Percentiles rank a stretch among this genome's conserved stretches.
phyloP scores from a whole-genome alignment of 2,113 vertebrate genomes.

The Bettongia penicillata region DNA sequence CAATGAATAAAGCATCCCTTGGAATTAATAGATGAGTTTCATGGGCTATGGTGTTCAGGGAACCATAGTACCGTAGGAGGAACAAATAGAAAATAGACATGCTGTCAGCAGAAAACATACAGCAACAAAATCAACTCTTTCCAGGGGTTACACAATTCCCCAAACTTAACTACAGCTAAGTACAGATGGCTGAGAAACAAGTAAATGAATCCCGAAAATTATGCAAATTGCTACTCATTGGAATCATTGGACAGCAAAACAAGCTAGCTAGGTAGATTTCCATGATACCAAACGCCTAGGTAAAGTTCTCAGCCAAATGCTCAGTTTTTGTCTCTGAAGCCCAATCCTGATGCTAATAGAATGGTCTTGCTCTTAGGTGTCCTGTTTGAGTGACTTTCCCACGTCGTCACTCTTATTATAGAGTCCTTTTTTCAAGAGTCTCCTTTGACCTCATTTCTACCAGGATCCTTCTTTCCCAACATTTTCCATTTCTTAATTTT shows the following conservation, averaged over 20 bases:
- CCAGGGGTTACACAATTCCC: conserved; percentile 29
- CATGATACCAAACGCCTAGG: neutral
- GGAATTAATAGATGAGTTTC: conserved; percentile 54
- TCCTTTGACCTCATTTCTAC: neutral
- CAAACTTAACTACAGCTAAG: conserved; percentile 4
- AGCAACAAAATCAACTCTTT: conserved; percentile 12
- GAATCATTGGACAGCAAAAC: neutral
- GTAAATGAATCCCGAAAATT: conserved; percentile 49
- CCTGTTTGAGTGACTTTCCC: neutral
- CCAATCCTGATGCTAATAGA: neutral
- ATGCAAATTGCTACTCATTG: conserved; percentile 12
- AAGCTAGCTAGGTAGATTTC: neutral
- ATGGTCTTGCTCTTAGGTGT: neutral
- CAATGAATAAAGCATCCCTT: conserved; percentile 64
- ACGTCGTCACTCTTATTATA: neutral
- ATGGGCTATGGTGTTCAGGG: conserved; percentile 50
- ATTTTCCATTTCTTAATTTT: neutral
- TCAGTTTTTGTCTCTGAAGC: neutral
- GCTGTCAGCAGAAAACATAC: conserved; percentile 55
- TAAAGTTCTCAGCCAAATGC: neutral
- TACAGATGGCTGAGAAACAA: neutral
- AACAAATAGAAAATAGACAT: conserved; percentile 56
- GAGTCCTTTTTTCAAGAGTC: neutral
- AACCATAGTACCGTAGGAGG: neutral
- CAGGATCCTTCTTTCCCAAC: neutral